Conservation (phyloP, 1,140 invertebrate genomes). For the Dufourea novaeangliae region DNA sequence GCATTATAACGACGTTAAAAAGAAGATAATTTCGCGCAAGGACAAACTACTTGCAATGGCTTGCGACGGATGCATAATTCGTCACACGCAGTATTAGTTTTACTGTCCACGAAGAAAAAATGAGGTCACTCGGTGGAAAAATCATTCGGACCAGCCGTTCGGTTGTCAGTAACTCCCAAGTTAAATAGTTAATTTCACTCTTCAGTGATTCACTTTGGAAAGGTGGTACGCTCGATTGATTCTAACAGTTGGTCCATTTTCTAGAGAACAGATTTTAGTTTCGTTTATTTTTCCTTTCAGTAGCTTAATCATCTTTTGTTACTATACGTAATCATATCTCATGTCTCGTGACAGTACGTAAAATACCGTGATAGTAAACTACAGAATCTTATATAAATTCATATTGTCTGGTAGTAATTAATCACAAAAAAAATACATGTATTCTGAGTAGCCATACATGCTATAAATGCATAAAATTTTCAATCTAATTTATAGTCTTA, state of each 20-base stretch:
- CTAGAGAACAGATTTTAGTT: neutral
- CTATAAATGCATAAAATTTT: neutral
- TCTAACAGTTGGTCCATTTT: neutral
- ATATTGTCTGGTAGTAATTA: too few relatives aligned
- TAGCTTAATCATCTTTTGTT: neutral
- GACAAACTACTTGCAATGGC: neutral
- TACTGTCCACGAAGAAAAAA: neutral
- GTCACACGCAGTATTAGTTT: neutral
- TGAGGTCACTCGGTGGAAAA: neutral
- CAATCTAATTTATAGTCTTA: neutral
- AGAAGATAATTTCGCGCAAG: neutral
- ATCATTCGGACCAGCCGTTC: neutral
- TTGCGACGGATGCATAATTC: neutral
- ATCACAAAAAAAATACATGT: too few relatives aligned
- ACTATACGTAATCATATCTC: neutral
- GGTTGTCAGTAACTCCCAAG: neutral
- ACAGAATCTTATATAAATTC: too few relatives aligned
- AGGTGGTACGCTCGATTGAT: neutral
- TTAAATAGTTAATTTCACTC: neutral
- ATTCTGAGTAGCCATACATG: too few relatives aligned
- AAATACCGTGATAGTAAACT: too few relatives aligned
- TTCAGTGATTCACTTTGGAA: neutral
- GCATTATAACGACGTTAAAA: neutral
- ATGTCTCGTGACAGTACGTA: too few relatives aligned
- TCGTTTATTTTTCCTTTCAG: neutral